These are phyloP conservation scores for Sitophilus oryzae DNA, from an alignment of 1,140 invertebrate genomes.

Conservation along the genomic window DNA sequence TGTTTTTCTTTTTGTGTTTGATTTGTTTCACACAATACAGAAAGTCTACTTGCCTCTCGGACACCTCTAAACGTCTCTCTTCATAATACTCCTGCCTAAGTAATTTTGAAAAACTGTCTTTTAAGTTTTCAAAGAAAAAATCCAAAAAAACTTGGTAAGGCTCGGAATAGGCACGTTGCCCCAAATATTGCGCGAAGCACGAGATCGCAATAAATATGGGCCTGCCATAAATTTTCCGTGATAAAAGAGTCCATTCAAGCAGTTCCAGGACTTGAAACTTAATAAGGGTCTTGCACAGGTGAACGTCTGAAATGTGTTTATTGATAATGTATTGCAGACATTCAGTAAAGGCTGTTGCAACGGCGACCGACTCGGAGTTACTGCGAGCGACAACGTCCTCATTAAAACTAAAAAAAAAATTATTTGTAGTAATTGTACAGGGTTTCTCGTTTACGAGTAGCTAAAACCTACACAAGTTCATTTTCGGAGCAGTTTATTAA, in stretches of 20 bases:
- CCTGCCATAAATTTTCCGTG: conserved; percentile 41
- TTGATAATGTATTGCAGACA: conserved; percentile 60
- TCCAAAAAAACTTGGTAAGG: neutral
- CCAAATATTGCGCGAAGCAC: conserved; percentile 52
- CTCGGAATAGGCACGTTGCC: conserved; percentile 43
- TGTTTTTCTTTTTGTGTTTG: neutral
- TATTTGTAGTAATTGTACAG: conserved; percentile 8
- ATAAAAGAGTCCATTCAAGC: conserved; percentile 46
- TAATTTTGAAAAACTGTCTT: too few relatives aligned
- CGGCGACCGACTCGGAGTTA: conserved; percentile 54
- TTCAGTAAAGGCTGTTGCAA: conserved; percentile 61
- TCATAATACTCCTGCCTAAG: too few relatives aligned
- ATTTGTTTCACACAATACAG: conserved; percentile 31
- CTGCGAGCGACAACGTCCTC: conserved; percentile 49
- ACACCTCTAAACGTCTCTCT: neutral
- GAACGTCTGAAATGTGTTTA: conserved; percentile 42
- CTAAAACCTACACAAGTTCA: too few relatives aligned
- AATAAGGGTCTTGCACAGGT: conserved; percentile 44
- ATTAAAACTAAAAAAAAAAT: conserved; percentile 48
- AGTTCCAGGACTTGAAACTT: conserved; percentile 46
- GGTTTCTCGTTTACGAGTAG: too few relatives aligned
- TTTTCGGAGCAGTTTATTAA: too few relatives aligned
- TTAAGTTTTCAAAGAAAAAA: neutral
- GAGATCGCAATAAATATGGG: conserved; percentile 49
- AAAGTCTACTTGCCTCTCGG: conserved; percentile 8